Percentiles rank a stretch among this genome's conserved stretches.
Evolutionary conservation across 1,140 invertebrate species (phyloP).

Genomic region (Trichonephila inaurata): DNA sequence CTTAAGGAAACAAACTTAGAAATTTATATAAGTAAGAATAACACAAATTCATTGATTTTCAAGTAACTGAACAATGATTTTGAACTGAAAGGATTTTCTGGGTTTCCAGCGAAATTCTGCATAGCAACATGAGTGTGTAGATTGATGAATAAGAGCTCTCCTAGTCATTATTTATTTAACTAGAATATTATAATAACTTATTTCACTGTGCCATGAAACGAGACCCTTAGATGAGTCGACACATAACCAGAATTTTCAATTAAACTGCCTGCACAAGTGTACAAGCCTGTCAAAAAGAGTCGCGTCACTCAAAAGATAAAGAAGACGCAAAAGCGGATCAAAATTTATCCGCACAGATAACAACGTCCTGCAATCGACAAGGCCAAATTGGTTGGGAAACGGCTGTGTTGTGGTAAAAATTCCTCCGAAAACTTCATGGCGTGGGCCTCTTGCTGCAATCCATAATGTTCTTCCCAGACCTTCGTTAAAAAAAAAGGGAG

Average conservation of each 20-base stretch:
- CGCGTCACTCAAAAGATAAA: conserved; percentile 12
- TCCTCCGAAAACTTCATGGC: neutral
- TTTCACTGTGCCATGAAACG: neutral
- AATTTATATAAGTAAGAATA: too few relatives aligned
- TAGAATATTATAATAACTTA: neutral
- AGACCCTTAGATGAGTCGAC: neutral
- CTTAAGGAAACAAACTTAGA: too few relatives aligned
- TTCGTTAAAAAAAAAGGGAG: neutral
- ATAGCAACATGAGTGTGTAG: neutral
- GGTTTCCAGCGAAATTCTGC: too few relatives aligned
- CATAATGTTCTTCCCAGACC: conserved; percentile 16
- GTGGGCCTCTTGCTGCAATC: conserved; percentile 15
- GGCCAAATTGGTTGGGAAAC: conserved; percentile 28
- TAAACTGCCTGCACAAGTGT: neutral
- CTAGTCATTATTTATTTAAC: neutral
- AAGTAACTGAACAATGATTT: too few relatives aligned
- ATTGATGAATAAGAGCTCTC: neutral
- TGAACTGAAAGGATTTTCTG: too few relatives aligned
- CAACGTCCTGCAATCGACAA: neutral
- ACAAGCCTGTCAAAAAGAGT: neutral
- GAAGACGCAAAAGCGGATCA: neutral
- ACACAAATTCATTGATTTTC: too few relatives aligned
- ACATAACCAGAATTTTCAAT: neutral
- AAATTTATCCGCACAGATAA: neutral
- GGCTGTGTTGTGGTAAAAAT: neutral